phyloP scores from a whole-genome alignment of 2,797 vertebrate genomes.

The Yasuhikotakia modesta region DNA sequence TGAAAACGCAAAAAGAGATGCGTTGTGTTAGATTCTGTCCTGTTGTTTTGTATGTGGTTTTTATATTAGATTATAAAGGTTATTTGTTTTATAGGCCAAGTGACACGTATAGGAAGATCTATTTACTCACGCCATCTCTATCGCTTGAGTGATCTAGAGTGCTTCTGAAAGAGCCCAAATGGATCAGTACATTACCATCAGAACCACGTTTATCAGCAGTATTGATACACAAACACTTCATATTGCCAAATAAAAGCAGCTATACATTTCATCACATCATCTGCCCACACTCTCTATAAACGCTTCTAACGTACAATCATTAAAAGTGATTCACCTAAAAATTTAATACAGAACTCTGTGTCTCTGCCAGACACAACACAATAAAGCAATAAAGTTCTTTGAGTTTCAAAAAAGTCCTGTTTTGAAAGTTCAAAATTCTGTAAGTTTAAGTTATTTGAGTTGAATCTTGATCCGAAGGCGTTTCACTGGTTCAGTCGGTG shows the following conservation, averaged over 20 bases:
- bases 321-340: background rate
- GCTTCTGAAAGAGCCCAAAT: constrained; percentile 46
- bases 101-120: constrained; percentile 44
- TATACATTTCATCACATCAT: constrained; percentile 17
- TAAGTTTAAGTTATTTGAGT: no score
- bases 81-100: constrained; percentile 35
- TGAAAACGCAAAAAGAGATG: background rate
- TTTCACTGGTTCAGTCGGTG: no score
- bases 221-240: constrained; percentile 47
- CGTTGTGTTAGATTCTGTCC: background rate
- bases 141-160: constrained; percentile 39
- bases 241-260: constrained; percentile 20
- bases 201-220: constrained; percentile 53
- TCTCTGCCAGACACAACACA: background rate
- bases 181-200: constrained; percentile 51
- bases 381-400: background rate
- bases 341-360: background rate
- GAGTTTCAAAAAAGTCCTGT: no score
- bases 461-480: no score
- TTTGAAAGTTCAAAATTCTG: no score
- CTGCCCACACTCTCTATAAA: constrained; percentile 9
- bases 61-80: background rate
- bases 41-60: no score
- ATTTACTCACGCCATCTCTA: constrained; percentile 45
- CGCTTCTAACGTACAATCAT: background rate